Base-by-base conservation (phyloP, 2,113 vertebrate genomes). In the Phyllostomus hastatus region DNA sequence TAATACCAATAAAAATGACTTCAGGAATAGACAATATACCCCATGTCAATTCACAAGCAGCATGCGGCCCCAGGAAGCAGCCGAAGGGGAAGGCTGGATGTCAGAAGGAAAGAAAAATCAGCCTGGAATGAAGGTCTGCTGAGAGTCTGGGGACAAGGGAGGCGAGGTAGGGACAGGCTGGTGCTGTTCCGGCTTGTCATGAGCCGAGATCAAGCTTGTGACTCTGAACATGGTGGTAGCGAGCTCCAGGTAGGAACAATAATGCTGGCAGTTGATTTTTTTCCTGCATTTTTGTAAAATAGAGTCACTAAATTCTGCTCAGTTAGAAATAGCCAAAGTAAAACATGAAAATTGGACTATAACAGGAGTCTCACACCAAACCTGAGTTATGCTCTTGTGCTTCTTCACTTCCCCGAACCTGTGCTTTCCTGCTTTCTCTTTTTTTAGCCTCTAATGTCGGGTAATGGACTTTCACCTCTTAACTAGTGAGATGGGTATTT, bases 1-100 rank as follows among this genome's bases (percentile, higher is more conserved):
- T 98, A 96, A 98, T 97, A 88, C 95, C 95, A 64, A 96, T 97
- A 97, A 85, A 96, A 95, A 95, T 94, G 96, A 97, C 95, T 96
- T 96, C 96, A 96, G 96, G 91, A 98, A 97, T 96, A 97, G 90
- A 95, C 96, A 70, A 57, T 73, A 76, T 95, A 79, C 73, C 52
- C 96, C 38, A 72, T 48, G 76, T 97, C 96, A 96, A 86, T 89
- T 97, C 91, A 9, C 46, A 64, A 4, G 17, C 91, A 97, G 91
- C 92, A 97, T 24, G 73, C 14, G 92, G 93, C 82, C 70, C 83
- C 70, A 91, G 96, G 93, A 93, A 91, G 75, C 94, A 95, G 96
- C 94, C 91, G 9, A 83, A 46, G 61, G 69, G 1, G 83, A 89
- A 97, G 88, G 66, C 66, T 80, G 87, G 33, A 57, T 75, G 20